Conservation (phyloP, 2,888 invertebrate species). For the Meteorus colon region DNA sequence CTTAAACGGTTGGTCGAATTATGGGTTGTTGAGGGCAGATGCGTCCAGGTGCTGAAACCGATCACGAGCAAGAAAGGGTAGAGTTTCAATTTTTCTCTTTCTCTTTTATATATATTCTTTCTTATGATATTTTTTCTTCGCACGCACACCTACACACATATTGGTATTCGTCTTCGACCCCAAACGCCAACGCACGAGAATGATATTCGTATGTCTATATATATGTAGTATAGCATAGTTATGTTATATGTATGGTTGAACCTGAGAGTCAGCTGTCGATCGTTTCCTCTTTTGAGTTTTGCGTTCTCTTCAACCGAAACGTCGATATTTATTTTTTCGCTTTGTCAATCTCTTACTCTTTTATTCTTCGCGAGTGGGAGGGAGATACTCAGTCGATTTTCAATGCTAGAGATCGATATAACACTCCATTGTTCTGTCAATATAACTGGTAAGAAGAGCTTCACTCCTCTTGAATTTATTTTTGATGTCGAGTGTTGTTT, state of each 20-base stretch:
- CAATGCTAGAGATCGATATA: no score
- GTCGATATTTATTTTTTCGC: conserved; percentile 29
- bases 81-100: conserved; percentile 58
- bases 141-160: background rate
- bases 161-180: conserved; percentile 26
- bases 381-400: no score
- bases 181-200: conserved; percentile 31
- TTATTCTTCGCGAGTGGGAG: conserved; percentile 25
- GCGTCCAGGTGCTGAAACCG: conserved; percentile 61
- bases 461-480: background rate
- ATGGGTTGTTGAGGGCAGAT: conserved; percentile 53
- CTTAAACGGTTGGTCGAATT: conserved; percentile 31
- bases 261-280: conserved; percentile 59
- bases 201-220: background rate
- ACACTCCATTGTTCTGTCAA: no score
- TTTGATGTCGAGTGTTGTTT: background rate
- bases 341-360: conserved; percentile 8
- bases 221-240: background rate
- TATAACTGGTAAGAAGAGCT: no score
- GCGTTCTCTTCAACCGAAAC: conserved; percentile 27
- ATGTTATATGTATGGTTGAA: conserved; percentile 16
- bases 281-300: conserved; percentile 51
- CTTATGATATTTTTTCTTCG: conserved; percentile 9
- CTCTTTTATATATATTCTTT: conserved; percentile 22
- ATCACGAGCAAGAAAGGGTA: conserved; percentile 57